Conservation (phyloP, 2,113 vertebrate species). For the Passer domesticus region DNA sequence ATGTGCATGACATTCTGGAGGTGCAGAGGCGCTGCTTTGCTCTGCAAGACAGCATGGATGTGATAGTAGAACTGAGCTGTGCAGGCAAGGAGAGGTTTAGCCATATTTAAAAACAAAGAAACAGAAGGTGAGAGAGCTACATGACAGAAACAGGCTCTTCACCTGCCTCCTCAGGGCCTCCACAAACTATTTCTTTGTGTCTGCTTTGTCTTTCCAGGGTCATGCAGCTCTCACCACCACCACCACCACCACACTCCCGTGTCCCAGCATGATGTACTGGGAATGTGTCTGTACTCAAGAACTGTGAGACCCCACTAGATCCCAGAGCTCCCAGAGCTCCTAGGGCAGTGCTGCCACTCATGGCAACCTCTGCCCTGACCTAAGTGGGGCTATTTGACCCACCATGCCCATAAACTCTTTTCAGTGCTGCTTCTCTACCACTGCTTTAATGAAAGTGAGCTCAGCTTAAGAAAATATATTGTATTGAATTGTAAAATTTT, state of each 20-base stretch:
- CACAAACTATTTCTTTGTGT: accelerated
- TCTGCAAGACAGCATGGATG: not conserved
- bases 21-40: not conserved
- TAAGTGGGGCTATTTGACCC: not conserved
- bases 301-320: not conserved
- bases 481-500: constrained; percentile 24
- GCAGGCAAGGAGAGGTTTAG: not conserved
- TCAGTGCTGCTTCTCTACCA: not conserved
- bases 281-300: not conserved
- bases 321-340: not conserved
- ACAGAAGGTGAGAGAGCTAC: not conserved
- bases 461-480: not conserved
- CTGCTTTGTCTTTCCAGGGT: not conserved
- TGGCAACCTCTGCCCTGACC: not conserved
- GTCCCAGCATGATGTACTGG: not conserved
- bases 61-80: not conserved
- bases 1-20: not conserved
- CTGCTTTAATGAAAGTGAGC: not conserved
- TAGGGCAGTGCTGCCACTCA: not conserved
- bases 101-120: not conserved
- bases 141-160: not conserved
- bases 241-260: no score
- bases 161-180: not conserved
- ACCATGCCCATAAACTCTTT: not conserved
- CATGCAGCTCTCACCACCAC: accelerated